Percentiles rank a stretch among this genome's conserved stretches.
Evolutionary conservation across 1,140 invertebrate species (phyloP).

Genomic region (Aphis gossypii): DNA sequence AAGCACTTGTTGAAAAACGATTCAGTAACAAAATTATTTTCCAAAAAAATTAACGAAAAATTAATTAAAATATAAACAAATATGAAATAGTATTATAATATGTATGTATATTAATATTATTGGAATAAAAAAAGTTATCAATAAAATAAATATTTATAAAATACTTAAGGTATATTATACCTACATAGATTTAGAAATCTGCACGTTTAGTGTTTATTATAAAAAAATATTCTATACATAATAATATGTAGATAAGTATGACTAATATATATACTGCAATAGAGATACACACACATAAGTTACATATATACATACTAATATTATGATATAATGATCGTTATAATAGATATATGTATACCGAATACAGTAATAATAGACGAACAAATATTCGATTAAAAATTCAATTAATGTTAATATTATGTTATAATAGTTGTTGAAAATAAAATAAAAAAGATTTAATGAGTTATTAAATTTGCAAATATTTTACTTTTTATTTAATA

Average conservation of each 20-base stretch:
- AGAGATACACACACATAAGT: not conserved
- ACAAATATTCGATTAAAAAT: conserved; percentile 29
- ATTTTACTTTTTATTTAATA: not conserved
- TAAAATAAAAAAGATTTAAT: not conserved
- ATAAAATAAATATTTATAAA: not conserved
- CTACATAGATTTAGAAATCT: not conserved
- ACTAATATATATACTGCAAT: not conserved
- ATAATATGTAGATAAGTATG: not conserved
- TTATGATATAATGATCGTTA: not conserved
- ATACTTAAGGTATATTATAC: not conserved
- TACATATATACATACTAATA: not conserved
- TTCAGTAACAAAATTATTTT: not conserved
- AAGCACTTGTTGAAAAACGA: not conserved
- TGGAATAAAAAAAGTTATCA: not conserved
- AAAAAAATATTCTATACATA: not conserved
- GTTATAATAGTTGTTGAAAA: not conserved
- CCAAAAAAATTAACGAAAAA: not conserved
- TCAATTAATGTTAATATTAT: not conserved
- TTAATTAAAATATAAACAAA: not conserved
- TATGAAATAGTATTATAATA: not conserved
- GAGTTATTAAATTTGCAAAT: not conserved
- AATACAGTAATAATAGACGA: not conserved
- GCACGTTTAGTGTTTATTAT: not conserved
- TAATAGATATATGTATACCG: not conserved
- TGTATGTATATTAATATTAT: not conserved